Base-by-base conservation (phyloP, 2,113 vertebrate genomes). In the Campylomormyrus numenius region DNA sequence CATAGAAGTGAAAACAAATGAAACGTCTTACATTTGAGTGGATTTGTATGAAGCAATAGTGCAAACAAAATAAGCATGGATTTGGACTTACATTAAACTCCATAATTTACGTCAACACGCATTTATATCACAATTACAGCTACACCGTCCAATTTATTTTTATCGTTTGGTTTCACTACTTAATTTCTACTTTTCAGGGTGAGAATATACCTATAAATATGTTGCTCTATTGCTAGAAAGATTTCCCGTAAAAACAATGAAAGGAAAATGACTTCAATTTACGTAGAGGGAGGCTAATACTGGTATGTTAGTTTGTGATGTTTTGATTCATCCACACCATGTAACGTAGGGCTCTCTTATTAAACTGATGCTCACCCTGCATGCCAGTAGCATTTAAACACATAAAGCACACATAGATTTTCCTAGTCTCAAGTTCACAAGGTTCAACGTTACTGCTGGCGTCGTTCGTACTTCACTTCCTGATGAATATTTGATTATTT, bases 1-100 rank as follows among this genome's bases (percentile, higher is more conserved):
- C 62, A 56, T 66, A 74, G 84, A 58, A 88, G 70, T 85, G n/a
- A 62, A 91, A 88, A 90, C 92, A 91, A 92, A 90, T 92, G 88
- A 83, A 89, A 90, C 49, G 88, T 90, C 24, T 52, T 53, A 50
- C 84, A 83, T 50, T 48, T 39, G 66, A 62, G 74, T 85, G 62
- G 80, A 90, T 56, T n/a, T 85, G 84, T 17, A 52, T 52, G 21
- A 70, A 77, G 48, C 58, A 35, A 11, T 42, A 89, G 8, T 83
- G 42, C 4, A 83, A 89, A 58, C 24, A 53, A 35, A 83, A 45
- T 77, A 90, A 50, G 19, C 27, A 88, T 35, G 31, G 48, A 85
- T 90, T 56, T 86, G 21, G 80, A 89, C 19, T 9, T 15, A 74
- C 62, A 39, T 53, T 74, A 48, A 89, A 27, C 70, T 50, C 70